phyloP scores from a whole-genome alignment of 2,888 invertebrate species.

The Athetis lepigone region DNA sequence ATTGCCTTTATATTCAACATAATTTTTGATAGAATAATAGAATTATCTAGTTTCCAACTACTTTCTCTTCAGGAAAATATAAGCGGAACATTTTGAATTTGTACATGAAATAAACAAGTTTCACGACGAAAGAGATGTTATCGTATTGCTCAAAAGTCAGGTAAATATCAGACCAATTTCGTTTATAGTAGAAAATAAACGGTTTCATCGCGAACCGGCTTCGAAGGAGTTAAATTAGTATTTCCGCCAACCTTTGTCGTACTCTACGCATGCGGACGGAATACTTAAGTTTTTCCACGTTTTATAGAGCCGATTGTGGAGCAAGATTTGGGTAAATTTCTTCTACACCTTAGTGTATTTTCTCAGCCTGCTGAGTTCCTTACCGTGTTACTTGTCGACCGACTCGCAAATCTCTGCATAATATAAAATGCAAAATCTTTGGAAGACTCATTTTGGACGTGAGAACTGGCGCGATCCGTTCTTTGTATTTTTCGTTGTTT shows the following conservation, averaged over 20 bases:
- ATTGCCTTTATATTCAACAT: not conserved
- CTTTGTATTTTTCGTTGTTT: constrained; percentile 49
- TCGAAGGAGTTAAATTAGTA: constrained; percentile 64
- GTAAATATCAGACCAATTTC: constrained; percentile 48
- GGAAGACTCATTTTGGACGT: constrained; percentile 58
- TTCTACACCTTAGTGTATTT: constrained; percentile 53
- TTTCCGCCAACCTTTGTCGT: constrained; percentile 62
- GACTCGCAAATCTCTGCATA: constrained; percentile 60
- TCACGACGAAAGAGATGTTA: constrained; percentile 36
- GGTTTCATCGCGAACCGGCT: constrained; percentile 54
- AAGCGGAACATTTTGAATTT: constrained; percentile 17
- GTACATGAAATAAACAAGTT: constrained; percentile 5
- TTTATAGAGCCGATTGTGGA: constrained; percentile 59
- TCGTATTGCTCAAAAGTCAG: constrained; percentile 37
- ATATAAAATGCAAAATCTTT: constrained; percentile 64
- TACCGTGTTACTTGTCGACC: constrained; percentile 57
- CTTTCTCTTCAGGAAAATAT: constrained; percentile 30
- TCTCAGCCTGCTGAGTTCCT: constrained; percentile 44
- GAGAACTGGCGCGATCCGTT: constrained; percentile 55
- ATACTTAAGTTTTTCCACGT: constrained; percentile 60
- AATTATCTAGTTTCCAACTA: constrained; percentile 2
- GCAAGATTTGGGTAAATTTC: constrained; percentile 53
- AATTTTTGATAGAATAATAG: constrained; percentile 16
- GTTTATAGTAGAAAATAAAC: constrained; percentile 58
- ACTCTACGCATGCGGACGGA: constrained; percentile 58